Percentiles rank a stretch among this genome's conserved stretches.
Evolutionary conservation across 2,888 invertebrate species (phyloP).

Genomic region (Balanococcus diminutus): DNA sequence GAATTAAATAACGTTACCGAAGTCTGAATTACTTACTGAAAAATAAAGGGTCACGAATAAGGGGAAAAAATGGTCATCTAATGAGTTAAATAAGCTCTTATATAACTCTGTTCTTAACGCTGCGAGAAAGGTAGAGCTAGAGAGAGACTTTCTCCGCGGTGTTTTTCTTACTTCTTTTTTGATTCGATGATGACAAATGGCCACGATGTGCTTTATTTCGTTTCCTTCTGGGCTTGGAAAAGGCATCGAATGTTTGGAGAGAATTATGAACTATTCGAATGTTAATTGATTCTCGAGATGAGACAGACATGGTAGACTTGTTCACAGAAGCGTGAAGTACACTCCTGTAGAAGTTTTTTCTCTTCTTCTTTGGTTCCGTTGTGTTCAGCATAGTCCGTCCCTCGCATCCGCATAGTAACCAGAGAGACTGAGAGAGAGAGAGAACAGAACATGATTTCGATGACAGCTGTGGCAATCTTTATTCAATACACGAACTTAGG

Average conservation of each 20-base stretch:
- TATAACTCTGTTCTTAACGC: background rate
- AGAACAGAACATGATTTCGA: conserved; percentile 3
- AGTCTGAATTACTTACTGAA: background rate
- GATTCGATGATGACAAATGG: background rate
- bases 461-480: conserved; percentile 1
- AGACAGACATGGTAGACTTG: background rate
- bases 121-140: background rate
- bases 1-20: background rate
- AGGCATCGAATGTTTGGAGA: background rate
- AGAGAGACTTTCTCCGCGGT: background rate
- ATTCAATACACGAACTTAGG: conserved; percentile 5
- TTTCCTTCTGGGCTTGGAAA: background rate
- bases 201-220: background rate
- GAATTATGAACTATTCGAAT: background rate
- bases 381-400: background rate
- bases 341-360: background rate
- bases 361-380: background rate
- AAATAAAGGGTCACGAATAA: background rate
- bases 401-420: background rate
- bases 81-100: background rate
- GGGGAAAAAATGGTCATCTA: background rate
- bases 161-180: no score
- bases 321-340: background rate
- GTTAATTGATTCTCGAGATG: conserved; percentile 11
- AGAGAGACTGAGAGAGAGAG: no score